These are phyloP conservation scores for Zygaena filipendulae DNA, from an alignment of 2,888 invertebrate species.

Conservation along the genomic window DNA sequence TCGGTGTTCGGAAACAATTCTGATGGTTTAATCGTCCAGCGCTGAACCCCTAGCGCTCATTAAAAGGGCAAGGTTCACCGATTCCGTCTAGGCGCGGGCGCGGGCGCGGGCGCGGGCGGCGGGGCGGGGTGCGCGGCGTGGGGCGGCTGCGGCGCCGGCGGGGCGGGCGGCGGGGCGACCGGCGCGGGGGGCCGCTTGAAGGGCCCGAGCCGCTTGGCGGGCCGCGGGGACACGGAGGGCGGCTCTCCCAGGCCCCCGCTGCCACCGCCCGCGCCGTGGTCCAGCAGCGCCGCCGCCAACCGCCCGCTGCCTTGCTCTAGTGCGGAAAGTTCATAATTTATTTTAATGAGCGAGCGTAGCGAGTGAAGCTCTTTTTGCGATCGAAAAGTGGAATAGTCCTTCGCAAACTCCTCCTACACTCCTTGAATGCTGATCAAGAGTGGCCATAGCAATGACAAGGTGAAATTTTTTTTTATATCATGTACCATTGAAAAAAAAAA, in stretches of 20 bases:
- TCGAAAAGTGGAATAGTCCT: too few species aligned
- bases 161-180: conserved; percentile 19
- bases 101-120: conserved; percentile 16
- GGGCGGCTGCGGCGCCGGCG: conserved; percentile 20
- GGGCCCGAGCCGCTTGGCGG: conserved; percentile 74
- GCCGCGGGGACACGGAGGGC: conserved; percentile 70
- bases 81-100: conserved; percentile 31
- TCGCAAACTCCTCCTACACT: too few species aligned
- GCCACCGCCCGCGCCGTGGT: conserved; percentile 60
- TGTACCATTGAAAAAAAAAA: too few species aligned
- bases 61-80: too few species aligned
- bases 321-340: not conserved
- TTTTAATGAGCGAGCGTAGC: not conserved
- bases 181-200: conserved; percentile 65
- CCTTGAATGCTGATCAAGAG: too few species aligned
- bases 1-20: too few species aligned
- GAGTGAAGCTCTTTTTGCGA: conserved; percentile 12
- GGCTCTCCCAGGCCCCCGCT: conserved; percentile 30
- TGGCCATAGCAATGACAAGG: too few species aligned
- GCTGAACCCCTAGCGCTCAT: too few species aligned
- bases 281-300: conserved; percentile 70
- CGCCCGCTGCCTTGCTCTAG: conserved; percentile 50
- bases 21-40: too few species aligned
- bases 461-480: too few species aligned
- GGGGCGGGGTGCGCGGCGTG: conserved; percentile 23